phyloP scores from a whole-genome alignment of 2,888 invertebrate species.

The Epinotia nisella region DNA sequence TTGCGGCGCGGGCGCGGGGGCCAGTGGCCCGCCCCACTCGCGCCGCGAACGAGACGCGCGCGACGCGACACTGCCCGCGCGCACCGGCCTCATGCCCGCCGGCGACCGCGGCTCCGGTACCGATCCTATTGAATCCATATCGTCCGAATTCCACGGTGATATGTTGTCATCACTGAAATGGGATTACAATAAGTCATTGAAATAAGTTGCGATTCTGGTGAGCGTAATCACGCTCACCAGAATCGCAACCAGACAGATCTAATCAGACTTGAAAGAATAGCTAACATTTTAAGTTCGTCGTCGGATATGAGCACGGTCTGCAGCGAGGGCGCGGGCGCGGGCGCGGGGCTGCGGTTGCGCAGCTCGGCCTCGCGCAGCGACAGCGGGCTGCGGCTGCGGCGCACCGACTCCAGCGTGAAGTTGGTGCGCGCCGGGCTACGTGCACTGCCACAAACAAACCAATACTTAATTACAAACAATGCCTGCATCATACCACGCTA shows the following conservation, averaged over 20 bases:
- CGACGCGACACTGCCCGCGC: conserved; percentile 47
- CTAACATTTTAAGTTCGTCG: conserved; percentile 72
- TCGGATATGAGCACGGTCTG: conserved; percentile 79
- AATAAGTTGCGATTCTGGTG: no score
- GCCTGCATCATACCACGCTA: not conserved
- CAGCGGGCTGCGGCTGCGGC: conserved; percentile 70
- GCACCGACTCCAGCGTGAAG: conserved; percentile 52
- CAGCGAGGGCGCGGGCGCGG: conserved; percentile 55
- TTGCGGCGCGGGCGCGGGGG: conserved; percentile 46
- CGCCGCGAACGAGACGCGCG: conserved; percentile 48
- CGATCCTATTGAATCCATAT: conserved; percentile 65
- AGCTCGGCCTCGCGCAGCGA: conserved; percentile 62
- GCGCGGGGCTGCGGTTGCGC: conserved; percentile 64
- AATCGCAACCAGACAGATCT: no score
- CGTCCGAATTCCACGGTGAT: conserved; percentile 76
- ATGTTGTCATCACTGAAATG: conserved; percentile 62
- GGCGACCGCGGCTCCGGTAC: conserved; percentile 59
- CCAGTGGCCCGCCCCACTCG: conserved; percentile 50
- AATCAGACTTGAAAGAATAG: not conserved
- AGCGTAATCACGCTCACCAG: no score
- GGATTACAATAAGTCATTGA: not conserved
- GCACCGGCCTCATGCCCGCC: conserved; percentile 1
- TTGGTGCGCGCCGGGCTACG: conserved; percentile 57
- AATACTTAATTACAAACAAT: not conserved
- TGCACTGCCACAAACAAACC: conserved; percentile 18